Percentiles rank a stretch among this genome's conserved stretches.
phyloP scores from a whole-genome alignment of 2,113 vertebrate species.

The Grantiella picta region DNA sequence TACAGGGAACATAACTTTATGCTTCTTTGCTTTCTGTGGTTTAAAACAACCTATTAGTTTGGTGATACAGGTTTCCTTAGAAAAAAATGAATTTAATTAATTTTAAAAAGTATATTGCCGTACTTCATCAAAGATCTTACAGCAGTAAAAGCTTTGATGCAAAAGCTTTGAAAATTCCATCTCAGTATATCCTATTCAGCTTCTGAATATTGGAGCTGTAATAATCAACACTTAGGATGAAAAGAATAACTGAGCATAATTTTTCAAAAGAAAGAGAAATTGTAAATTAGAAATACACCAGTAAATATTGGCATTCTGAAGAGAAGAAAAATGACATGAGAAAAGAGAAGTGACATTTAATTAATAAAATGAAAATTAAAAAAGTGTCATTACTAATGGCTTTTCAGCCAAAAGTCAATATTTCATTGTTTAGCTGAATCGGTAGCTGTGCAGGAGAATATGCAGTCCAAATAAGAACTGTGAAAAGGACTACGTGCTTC shows the following conservation, averaged over 20 bases:
- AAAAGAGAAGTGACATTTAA: not conserved
- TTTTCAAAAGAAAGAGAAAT: not conserved
- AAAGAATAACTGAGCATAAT: not conserved
- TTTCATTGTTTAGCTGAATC: not conserved
- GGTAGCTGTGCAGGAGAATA: not conserved
- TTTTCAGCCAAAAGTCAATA: not conserved
- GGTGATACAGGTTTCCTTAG: not conserved
- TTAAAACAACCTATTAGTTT: not conserved
- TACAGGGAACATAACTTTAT: not conserved
- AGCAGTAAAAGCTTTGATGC: not conserved
- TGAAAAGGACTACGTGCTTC: not conserved
- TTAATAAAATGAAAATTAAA: not conserved
- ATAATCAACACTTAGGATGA: not conserved
- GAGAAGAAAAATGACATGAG: not conserved
- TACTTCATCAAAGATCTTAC: not conserved
- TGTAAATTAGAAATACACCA: not conserved
- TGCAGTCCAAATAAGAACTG: not conserved
- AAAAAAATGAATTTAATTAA: not conserved
- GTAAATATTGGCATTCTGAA: not conserved
- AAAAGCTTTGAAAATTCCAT: not conserved
- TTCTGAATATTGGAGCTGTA: not conserved
- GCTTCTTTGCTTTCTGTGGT: not conserved
- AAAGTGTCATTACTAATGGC: not conserved
- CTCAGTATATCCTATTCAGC: not conserved
- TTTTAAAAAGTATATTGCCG: not conserved